Evolutionary conservation across 2,797 vertebrate species (phyloP), one percentile per base, ranked within the genome.

Genomic region (Pantherophis alleghaniensis): DNA sequence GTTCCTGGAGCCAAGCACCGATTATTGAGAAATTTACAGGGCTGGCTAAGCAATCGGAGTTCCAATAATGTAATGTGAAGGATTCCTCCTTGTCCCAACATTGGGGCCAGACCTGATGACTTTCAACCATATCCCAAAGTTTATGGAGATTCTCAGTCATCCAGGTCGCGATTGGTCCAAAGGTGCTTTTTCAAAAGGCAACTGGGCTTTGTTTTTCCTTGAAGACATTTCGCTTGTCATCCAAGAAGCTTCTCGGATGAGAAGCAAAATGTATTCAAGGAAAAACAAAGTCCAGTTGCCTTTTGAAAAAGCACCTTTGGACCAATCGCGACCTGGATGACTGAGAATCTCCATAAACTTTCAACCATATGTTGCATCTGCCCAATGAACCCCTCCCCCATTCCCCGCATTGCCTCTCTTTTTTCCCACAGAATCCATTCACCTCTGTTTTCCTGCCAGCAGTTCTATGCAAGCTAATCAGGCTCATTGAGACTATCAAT

Each of bases 1-100:
- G 69, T 16, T 91, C 83, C 90, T 63, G 13, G 28, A 89, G 57
- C 66, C 63, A 42, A 83, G 66, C 86, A 55, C 86, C 26, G 63
- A 91, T 91, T 89, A 89, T 42, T 88, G 90, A 83, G 66, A 91
- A 59, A 57, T 86, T 88, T 90, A 91, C 53, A 66, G 87, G 59
- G 74, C 87, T 92, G 53, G 32, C 37, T 32, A 79, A 86, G 26
- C 74, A 32, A 61, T 56, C 24, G 28, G 91, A 56, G 87, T 88
- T 92, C 53, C 51, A 32, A 18, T 87, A 57, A 47, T 59, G 57
- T 87, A 66, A 63, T 51, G 20, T 87, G 90, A 89, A 92, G 91
- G 59, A 86, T 69, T 57, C 57, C 53, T 86, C 28, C 51, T 47
- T 28, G 26, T 10, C 42, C 32, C 42, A n/a, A 90, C 42, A 79